Evolutionary conservation across 2,113 vertebrate species (phyloP), one percentile per base, ranked within the genome.

Genomic region (Lucifuga dentata): DNA sequence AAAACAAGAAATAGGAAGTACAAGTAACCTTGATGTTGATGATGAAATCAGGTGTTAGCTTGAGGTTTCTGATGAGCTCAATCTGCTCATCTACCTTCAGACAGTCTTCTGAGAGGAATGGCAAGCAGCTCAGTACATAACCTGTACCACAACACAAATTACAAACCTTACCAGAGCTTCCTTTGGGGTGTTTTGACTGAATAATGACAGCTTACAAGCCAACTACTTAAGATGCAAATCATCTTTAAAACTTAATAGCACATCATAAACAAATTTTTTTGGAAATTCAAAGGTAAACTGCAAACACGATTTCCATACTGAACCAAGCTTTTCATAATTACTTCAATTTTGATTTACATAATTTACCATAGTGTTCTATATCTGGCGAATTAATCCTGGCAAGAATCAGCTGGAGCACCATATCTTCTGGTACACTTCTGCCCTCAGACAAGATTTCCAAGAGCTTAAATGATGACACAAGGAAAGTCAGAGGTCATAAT

Each of bases 11-110:
- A 36, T 11, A 58, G 26, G 17, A 66, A 5, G 15, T 44, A 13
- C 57, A 1, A 1, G 36, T 84, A 87, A 99, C 97, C 97, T 98
- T 99, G 77, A 99, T 95, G 86, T 96, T 98, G 78, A 99, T 96
- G 88, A 98, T 91, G 80, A 99, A 69, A 92, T 99, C 95, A 0
- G 96, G 95, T 24, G 93, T 88, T 66, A 96, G 73, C 64, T 92
- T 93, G 50, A 97, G 88, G 65, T 90, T 95, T 91, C 84, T 94
- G 85, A 99, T 91, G 81, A 95, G 51, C 35, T 96, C 86, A 70
- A 96, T 88, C 90, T 99, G 96, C 69, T 98, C 91, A 11, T 82
- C 61, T 75, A 94, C 84, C 59, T 87, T 94, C 83, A 95, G 68
- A 62, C 84, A 81, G 20, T 95, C 93, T 63, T 96, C 94, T 20